These are phyloP conservation scores for Sebastolobus altivelis DNA, from an alignment of 2,797 vertebrate species.

Conservation along the genomic window DNA sequence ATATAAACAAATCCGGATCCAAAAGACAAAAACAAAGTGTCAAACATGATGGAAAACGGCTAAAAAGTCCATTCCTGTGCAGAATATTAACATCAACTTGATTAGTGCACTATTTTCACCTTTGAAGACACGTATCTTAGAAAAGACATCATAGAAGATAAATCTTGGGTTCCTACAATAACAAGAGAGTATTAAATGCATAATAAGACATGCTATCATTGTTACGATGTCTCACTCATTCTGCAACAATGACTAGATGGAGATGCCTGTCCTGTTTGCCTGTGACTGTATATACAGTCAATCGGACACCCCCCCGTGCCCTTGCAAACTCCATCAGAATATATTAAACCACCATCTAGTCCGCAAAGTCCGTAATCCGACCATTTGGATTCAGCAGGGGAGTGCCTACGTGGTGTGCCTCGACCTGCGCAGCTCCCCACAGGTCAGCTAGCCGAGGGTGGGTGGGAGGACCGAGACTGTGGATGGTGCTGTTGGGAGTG, in stretches of 20 bases:
- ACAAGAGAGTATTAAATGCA: neutral
- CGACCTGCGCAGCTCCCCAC: constrained; percentile 87
- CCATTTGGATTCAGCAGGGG: constrained; percentile 61
- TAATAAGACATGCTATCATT: constrained; percentile 7
- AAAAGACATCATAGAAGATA: constrained; percentile 14
- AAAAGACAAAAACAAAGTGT: constrained; percentile 49
- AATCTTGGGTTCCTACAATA: constrained; percentile 19
- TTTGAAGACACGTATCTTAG: constrained; percentile 13
- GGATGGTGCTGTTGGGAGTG: constrained; percentile 88
- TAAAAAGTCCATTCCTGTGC: neutral
- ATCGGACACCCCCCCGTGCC: constrained; percentile 25
- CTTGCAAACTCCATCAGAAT: constrained; percentile 31
- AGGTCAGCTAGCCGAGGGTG: constrained; percentile 90
- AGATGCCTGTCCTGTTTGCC: constrained; percentile 11
- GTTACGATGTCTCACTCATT: neutral
- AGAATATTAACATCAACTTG: constrained; percentile 2
- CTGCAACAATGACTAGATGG: constrained; percentile 4
- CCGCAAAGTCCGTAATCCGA: constrained; percentile 35
- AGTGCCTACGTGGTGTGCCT: constrained; percentile 84
- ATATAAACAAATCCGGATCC: constrained; percentile 67
- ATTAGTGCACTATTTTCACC: neutral
- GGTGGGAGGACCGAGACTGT: constrained; percentile 84
- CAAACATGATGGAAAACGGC: constrained; percentile 16
- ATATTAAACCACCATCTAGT: constrained; percentile 42
- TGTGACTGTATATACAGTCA: constrained; percentile 4